A percentile compares a stretch with the other conserved stretches of the same genome.
phyloP scores from a whole-genome alignment of 2,113 vertebrate genomes.

The Hydrolagus affinis region DNA sequence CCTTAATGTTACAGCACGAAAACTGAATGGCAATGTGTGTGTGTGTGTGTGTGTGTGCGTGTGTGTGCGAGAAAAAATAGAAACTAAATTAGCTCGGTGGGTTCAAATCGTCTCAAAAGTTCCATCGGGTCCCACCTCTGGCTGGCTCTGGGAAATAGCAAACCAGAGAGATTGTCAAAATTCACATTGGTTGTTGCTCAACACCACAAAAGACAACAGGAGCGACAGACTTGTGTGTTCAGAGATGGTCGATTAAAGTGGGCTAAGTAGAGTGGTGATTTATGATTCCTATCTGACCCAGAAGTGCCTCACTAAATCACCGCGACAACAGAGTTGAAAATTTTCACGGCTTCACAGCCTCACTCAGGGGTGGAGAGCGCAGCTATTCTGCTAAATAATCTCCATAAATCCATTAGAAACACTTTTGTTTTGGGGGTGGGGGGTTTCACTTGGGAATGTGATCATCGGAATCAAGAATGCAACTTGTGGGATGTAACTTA shows the following conservation, averaged over 20 bases:
- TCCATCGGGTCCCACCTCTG: too few relatives aligned
- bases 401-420: neutral
- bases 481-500: neutral
- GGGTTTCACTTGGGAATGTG: too few relatives aligned
- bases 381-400: neutral
- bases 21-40: neutral
- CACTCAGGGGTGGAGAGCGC: neutral
- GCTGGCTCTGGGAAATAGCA: neutral
- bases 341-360: neutral
- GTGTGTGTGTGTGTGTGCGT: too few relatives aligned
- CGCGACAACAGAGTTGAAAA: constrained; percentile 2
- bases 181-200: neutral
- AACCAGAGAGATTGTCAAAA: neutral
- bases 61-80: too few relatives aligned
- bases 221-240: neutral
- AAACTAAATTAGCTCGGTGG: too few relatives aligned
- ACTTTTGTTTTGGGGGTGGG: too few relatives aligned
- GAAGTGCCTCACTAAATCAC: constrained; percentile 15
- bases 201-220: neutral
- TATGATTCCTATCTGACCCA: constrained; percentile 2
- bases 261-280: neutral
- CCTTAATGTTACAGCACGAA: neutral
- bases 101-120: too few relatives aligned
- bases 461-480: neutral
- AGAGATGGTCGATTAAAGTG: constrained; percentile 1